These are phyloP conservation scores for Grammomys dolichurus DNA, from an alignment of 2,113 vertebrate species.

Conservation along the genomic window DNA sequence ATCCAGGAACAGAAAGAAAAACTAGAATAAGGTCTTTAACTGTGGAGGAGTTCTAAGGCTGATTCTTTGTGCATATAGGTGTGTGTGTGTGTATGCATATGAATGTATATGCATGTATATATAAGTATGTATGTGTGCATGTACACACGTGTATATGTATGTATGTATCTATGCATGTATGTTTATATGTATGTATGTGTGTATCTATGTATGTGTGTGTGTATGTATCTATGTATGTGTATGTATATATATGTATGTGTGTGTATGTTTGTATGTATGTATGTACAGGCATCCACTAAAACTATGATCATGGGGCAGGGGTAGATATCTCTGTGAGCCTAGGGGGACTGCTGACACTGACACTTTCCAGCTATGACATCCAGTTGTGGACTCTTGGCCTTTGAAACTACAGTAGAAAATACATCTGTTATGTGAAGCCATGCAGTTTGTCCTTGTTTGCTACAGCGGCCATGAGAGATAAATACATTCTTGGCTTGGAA, in stretches of 20 bases:
- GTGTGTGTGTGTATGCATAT: no score
- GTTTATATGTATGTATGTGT: no score
- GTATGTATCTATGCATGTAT: no score
- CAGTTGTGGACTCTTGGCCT: background rate
- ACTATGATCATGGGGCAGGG: background rate
- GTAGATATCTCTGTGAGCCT: background rate
- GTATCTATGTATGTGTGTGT: accelerated
- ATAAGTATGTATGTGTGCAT: no score
- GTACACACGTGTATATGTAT: no score
- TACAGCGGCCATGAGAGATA: background rate
- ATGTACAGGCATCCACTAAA: background rate
- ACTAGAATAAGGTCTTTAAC: background rate
- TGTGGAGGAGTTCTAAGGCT: background rate
- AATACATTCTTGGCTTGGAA: background rate
- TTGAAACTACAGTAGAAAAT: background rate
- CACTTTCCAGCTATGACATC: background rate
- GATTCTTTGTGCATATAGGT: background rate
- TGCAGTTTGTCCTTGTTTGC: background rate
- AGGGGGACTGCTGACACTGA: background rate
- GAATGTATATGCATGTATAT: no score
- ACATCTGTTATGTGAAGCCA: slow-evolving; percentile 1
- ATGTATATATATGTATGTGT: no score
- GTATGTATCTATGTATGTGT: no score
- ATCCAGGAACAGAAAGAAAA: background rate
- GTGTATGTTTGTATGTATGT: background rate